These are phyloP conservation scores for Hyla sarda DNA, from an alignment of 2,113 vertebrate species.

Conservation along the genomic window DNA sequence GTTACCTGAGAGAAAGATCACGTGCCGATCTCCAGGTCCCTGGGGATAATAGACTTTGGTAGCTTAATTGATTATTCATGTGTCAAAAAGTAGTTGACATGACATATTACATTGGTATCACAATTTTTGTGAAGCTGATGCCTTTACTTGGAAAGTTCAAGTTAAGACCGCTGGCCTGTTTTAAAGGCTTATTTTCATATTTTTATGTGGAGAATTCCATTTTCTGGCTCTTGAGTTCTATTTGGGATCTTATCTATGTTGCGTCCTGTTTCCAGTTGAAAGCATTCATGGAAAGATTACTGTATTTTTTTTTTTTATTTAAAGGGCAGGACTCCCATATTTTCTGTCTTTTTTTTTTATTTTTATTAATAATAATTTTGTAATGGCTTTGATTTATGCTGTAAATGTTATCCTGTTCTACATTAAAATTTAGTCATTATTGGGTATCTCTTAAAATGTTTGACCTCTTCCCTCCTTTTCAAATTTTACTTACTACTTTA, in stretches of 20 bases:
- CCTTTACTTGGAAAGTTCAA: slow-evolving; percentile 79
- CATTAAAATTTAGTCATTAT: slow-evolving; percentile 63
- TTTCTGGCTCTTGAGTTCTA: slow-evolving; percentile 20
- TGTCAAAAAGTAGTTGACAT: slow-evolving; percentile 79
- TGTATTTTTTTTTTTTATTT: slow-evolving; percentile 68
- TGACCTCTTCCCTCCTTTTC: slow-evolving; percentile 25
- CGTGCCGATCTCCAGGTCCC: slow-evolving; percentile 63
- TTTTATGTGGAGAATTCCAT: slow-evolving; percentile 68
- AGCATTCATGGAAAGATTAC: slow-evolving; percentile 66
- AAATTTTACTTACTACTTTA: not conserved
- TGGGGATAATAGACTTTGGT: slow-evolving; percentile 73
- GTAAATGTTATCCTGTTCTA: slow-evolving; percentile 51
- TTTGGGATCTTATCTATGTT: slow-evolving; percentile 29
- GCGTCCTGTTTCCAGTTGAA: slow-evolving; percentile 23
- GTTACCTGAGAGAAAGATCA: slow-evolving; percentile 63
- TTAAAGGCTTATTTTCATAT: slow-evolving; percentile 76
- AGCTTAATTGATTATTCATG: slow-evolving; percentile 71
- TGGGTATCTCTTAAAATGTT: slow-evolving; percentile 60
- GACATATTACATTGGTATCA: slow-evolving; percentile 72
- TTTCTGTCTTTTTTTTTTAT: slow-evolving; percentile 65
- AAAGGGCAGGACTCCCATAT: slow-evolving; percentile 69
- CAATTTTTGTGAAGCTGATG: slow-evolving; percentile 79
- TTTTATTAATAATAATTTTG: not conserved
- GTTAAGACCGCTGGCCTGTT: slow-evolving; percentile 77
- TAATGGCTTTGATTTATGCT: slow-evolving; percentile 63